Evolutionary conservation across 2,113 vertebrate species (phyloP).

Genomic region (Meles meles): DNA sequence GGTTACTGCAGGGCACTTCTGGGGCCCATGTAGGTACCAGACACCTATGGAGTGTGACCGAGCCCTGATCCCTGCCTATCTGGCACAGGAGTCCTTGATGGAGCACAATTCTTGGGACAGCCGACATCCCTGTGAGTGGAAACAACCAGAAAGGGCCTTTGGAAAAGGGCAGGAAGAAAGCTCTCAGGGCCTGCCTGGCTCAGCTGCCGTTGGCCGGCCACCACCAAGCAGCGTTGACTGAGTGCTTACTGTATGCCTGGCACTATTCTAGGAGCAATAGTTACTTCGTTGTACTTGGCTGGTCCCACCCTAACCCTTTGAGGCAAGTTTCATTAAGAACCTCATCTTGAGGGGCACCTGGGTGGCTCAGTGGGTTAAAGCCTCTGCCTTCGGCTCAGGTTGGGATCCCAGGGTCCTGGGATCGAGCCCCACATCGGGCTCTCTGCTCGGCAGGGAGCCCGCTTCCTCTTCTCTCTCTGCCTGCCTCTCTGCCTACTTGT

Average conservation of each 20-base stretch:
- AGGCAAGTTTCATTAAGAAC: background rate
- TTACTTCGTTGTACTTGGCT: rapidly evolving
- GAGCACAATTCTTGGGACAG: background rate
- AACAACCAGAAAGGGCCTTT: background rate
- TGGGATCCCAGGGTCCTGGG: too few species aligned
- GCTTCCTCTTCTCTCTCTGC: too few species aligned
- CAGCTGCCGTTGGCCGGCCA: background rate
- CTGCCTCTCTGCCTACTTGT: too few species aligned
- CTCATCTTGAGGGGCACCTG: background rate
- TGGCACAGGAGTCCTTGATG: background rate
- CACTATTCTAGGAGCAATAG: too few species aligned
- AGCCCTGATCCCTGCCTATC: background rate
- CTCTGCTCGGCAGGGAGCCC: too few species aligned
- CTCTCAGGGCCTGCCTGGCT: background rate
- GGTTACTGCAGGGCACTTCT: background rate
- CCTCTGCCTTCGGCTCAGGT: too few species aligned
- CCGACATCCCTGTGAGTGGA: background rate
- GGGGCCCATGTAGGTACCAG: too few species aligned
- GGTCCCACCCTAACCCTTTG: background rate
- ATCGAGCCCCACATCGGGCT: too few species aligned
- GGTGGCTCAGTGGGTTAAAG: too few species aligned
- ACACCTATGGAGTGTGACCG: background rate
- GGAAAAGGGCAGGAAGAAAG: background rate
- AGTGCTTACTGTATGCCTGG: background rate
- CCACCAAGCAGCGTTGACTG: background rate